Evolutionary conservation across 1,140 invertebrate species (phyloP), one percentile per base, ranked within the genome.

Genomic region (Drosophila nasuta): DNA sequence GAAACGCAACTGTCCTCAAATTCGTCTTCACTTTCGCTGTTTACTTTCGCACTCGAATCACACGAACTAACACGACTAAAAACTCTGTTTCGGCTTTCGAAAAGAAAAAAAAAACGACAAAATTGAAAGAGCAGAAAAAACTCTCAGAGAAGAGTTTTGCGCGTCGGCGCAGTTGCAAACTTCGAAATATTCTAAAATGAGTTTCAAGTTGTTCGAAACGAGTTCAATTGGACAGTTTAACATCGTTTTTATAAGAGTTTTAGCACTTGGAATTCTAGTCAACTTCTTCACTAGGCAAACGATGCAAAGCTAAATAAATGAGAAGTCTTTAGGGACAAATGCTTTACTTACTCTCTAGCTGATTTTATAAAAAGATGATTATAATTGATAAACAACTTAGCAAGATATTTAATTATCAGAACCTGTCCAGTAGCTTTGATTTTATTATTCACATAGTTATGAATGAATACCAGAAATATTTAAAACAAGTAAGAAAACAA

Each of bases 1-100:
- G 78, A 85, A 81, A 11, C 54, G 78, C 82, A 79, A 85, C 82
- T 85, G 82, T 56, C 13, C 28, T 5, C 28, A 46, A 20, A 69
- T 11, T 46, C 35, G 25, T 8, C 38, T 48, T 60, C 20, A 60
- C 65, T 72, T 72, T 72, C 69, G 60, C 43, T 71, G 51, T 60
- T 74, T 68, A 68, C 57, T 74, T 74, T 74, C 57, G 71, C 48
- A 59, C 17, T 74, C 65, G 65, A 64, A 71, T 11, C 20, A 8
- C 17, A 17, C 43, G 13, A 59, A 8, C 11, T 67, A 20, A 8
- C 4, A 45, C 69, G 62, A 72, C 33, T 11, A n/a, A 46, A 28
- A 70, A 56, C 11, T 13, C 51, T n/a, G 11, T 25, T 17, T 66
- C 52, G 69, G 13, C 30, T 6, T 35, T 56, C 59, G 60, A 25